Evolutionary conservation across 2,113 vertebrate species (phyloP).

Genomic region (Ceyx melanurus): DNA sequence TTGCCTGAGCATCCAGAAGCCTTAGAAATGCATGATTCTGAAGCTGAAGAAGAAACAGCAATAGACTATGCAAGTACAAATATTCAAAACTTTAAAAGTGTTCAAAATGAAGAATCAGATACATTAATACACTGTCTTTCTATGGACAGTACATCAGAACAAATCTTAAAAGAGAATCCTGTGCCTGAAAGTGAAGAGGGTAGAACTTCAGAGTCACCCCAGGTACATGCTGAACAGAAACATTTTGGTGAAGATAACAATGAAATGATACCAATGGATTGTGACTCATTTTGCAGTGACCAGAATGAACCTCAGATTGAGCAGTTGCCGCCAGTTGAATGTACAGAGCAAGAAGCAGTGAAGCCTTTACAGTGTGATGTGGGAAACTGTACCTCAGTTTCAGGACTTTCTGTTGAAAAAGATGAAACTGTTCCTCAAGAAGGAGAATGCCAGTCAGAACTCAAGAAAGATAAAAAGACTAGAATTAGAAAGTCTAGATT

Average conservation of each 20-base stretch:
- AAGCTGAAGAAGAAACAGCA: constrained; percentile 17
- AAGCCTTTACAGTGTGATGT: not conserved
- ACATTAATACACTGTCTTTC: not conserved
- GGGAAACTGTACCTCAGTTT: constrained; percentile 9
- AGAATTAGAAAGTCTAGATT: constrained; percentile 87
- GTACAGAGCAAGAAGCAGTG: constrained; percentile 20
- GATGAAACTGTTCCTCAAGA: constrained; percentile 42
- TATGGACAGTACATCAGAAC: not conserved
- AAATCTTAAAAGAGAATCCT: constrained; percentile 24
- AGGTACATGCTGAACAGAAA: constrained; percentile 40
- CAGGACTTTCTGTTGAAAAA: constrained; percentile 49
- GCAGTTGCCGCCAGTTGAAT: constrained; percentile 30
- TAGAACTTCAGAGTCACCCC: not conserved
- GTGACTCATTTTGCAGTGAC: constrained; percentile 86
- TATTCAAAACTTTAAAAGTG: not conserved
- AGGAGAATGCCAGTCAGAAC: constrained; percentile 54
- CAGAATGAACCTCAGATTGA: constrained; percentile 73
- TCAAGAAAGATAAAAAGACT: constrained; percentile 72
- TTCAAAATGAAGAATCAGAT: constrained; percentile 45
- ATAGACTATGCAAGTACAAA: not conserved
- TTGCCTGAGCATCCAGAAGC: constrained; percentile 19
- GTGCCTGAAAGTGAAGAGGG: constrained; percentile 11
- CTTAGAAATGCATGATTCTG: not conserved
- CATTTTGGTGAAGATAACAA: constrained; percentile 81
- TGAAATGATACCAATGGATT: constrained; percentile 90